phyloP scores from a whole-genome alignment of 2,113 vertebrate genomes.

The Ptyas mucosa region DNA sequence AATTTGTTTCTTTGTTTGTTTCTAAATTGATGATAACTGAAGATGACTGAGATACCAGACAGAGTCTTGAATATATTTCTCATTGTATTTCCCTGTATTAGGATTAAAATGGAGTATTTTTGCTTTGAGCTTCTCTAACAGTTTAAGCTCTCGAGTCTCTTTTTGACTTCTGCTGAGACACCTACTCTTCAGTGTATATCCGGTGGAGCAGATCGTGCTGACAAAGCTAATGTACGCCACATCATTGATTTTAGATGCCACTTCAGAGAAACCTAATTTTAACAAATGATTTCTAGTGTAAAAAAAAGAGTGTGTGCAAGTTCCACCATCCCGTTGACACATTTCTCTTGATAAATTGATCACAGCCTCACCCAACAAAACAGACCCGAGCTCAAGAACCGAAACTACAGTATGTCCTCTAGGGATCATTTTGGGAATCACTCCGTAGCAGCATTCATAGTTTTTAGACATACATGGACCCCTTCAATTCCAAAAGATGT shows the following conservation, averaged over 20 bases:
- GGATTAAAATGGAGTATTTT: not conserved
- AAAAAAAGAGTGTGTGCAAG: not conserved
- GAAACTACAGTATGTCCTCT: not conserved
- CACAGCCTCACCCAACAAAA: not conserved
- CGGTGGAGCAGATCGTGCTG: conserved; percentile 11
- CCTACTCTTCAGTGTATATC: not conserved
- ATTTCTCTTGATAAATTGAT: not conserved
- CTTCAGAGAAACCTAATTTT: conserved; percentile 28
- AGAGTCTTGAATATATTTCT: not conserved
- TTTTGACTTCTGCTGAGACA: not conserved
- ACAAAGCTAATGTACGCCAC: not conserved
- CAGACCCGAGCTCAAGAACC: not conserved
- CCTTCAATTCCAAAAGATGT: not conserved
- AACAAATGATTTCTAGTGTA: conserved; percentile 18
- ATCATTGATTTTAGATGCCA: conserved; percentile 32
- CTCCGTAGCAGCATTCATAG: not conserved
- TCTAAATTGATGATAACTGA: not conserved
- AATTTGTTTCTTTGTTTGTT: not conserved
- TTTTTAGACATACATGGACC: not conserved
- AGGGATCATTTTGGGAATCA: not conserved
- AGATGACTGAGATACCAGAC: not conserved
- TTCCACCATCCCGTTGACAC: not conserved
- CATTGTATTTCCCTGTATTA: not conserved
- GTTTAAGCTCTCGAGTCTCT: not conserved
- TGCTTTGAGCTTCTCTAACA: not conserved